Base-by-base conservation (phyloP, 2,888 invertebrate species). In the Matsumyia berberina region DNA sequence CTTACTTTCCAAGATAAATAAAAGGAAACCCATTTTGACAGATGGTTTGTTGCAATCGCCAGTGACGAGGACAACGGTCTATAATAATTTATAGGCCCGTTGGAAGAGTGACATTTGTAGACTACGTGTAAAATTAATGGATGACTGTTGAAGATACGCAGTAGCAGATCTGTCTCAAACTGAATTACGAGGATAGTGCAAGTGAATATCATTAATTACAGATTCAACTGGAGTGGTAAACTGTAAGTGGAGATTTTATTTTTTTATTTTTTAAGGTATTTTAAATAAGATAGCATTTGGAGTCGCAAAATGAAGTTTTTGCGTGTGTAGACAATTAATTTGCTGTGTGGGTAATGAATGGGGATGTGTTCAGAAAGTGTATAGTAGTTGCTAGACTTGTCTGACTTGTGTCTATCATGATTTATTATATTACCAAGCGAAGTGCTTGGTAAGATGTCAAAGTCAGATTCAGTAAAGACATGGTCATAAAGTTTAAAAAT, bases 61-160 rank as follows among this genome's bases (percentile, higher is more conserved):
- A 69, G 44, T 74, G 73, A 79, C 69, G 74, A 80, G 64, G 39
- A 74, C 39, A 79, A 64, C 49, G 49, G 51, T 53, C 60, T 39
- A 15, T 51, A 69, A 51, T 79, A 79, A 79, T 79, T 85, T 79
- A 85, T 79, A 58, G 60, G 64, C 58, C 74, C 37, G 64, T 17
- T 64, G 35, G 49, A 12, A 64, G 85, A 74, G 69, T 79, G 64
- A 74, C 79, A 74, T 70, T 74, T 85, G 85, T 70, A 74, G 69
- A 74, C 64, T 67, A 60, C 51, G 82, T 72, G 82, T 83, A 62
- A 78, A 83, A 83, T 83, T 73, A 83, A 83, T 83, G 73, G 72
- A 83, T 73, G 66, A 73, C 73, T 64, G 78, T 62, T 78, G 51
- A 44, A 60, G 66, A 55, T 72, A 55, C 73, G 82, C 62, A 55